phyloP scores from a whole-genome alignment of 2,797 vertebrate species.

The Euthynnus affinis region DNA sequence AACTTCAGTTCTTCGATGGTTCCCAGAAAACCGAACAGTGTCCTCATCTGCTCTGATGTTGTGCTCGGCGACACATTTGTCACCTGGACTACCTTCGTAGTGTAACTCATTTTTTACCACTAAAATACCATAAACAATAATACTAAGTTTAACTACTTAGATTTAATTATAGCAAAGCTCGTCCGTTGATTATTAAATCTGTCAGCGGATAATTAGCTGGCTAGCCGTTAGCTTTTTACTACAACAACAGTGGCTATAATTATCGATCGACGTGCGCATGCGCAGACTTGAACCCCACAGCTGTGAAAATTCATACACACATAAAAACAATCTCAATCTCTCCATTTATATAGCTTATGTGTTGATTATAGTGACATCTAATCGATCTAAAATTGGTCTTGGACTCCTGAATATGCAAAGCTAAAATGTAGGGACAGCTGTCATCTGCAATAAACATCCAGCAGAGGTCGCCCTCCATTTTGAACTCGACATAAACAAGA shows the following conservation, averaged over 20 bases:
- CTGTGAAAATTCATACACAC: accelerated
- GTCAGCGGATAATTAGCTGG: neutral
- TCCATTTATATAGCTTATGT: neutral
- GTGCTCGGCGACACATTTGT: constrained; percentile 96
- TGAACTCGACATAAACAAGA: neutral
- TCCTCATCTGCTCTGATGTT: constrained; percentile 97
- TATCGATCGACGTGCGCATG: constrained; percentile 56
- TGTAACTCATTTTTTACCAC: constrained; percentile 80
- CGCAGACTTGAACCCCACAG: neutral
- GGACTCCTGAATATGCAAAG: neutral
- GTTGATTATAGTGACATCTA: accelerated
- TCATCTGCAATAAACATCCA: constrained; percentile 26
- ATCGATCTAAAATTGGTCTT: neutral
- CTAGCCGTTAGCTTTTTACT: constrained; percentile 24
- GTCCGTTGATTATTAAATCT: neutral
- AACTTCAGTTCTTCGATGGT: constrained; percentile 96
- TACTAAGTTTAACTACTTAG: accelerated
- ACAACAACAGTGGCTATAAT: constrained; percentile 37
- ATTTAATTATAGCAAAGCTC: neutral
- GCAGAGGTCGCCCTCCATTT: constrained; percentile 58
- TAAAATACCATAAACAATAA: neutral
- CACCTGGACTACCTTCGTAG: constrained; percentile 94
- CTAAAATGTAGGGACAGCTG: neutral
- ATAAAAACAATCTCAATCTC: neutral
- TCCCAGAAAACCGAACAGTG: constrained; percentile 95